Percentiles rank a stretch among this genome's conserved stretches.
Conservation (phyloP, 2,797 vertebrate genomes). For the Eupleurogrammus muticus region DNA sequence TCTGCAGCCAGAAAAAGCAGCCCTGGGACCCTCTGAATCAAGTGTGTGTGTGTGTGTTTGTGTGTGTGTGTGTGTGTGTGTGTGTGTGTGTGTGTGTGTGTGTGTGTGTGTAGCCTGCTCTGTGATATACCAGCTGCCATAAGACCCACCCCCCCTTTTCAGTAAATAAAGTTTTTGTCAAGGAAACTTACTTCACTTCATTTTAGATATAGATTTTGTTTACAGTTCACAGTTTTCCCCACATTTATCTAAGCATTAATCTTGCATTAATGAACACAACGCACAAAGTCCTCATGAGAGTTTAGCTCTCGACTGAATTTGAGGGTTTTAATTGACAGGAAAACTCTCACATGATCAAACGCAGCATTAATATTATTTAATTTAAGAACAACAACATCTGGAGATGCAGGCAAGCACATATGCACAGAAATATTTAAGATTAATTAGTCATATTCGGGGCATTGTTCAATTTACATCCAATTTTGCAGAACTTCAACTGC, state of each 20-base stretch:
- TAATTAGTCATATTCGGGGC: neutral
- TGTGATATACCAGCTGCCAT: slow-evolving; percentile 66
- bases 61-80: slow-evolving; percentile 4
- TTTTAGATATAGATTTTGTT: neutral
- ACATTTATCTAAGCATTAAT: slow-evolving; percentile 6
- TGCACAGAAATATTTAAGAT: neutral
- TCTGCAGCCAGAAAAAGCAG: slow-evolving; percentile 75
- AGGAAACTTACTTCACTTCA: neutral
- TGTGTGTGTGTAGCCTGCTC: slow-evolving; percentile 41
- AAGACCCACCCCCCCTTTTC: slow-evolving; percentile 37
- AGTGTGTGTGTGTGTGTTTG: slow-evolving; percentile 29
- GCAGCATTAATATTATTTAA: neutral
- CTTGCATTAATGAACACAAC: neutral
- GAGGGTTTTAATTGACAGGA: too few species aligned
- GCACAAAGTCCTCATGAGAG: neutral
- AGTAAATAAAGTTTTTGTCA: slow-evolving; percentile 30
- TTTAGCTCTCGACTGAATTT: neutral
- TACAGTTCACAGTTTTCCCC: neutral
- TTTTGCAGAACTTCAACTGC: neutral
- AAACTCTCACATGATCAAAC: neutral
- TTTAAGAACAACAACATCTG: neutral
- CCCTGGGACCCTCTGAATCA: slow-evolving; percentile 59
- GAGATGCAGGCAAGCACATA: neutral
- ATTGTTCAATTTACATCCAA: neutral
- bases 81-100: slow-evolving; percentile 25